Evolutionary conservation across 2,113 vertebrate genomes (phyloP).

Genomic region (Vombatus ursinus): DNA sequence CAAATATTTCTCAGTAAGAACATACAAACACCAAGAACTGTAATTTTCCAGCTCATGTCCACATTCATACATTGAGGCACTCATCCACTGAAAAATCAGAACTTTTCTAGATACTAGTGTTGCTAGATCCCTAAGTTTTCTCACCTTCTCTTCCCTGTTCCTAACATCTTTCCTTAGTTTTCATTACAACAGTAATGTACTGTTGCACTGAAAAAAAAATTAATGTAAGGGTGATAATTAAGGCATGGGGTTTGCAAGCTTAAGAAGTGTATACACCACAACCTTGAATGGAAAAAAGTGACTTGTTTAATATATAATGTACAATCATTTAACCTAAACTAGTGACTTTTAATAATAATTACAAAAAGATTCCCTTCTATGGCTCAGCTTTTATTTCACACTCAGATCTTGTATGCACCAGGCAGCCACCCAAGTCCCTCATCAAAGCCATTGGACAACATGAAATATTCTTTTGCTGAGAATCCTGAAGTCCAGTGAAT

Average conservation of each 20-base stretch:
- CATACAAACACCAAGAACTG: neutral
- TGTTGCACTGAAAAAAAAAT: neutral
- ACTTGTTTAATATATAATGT: neutral
- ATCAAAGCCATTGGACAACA: neutral
- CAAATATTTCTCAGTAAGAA: neutral
- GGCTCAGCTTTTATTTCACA: neutral
- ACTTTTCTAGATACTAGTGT: neutral
- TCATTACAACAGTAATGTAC: neutral
- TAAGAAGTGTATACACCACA: neutral
- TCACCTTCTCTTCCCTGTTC: neutral
- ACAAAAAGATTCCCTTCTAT: neutral
- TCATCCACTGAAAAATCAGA: neutral
- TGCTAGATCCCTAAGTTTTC: neutral
- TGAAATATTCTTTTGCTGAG: neutral
- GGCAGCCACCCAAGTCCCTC: neutral
- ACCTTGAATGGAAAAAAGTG: conserved; percentile 14
- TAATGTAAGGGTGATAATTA: neutral
- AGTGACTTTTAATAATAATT: neutral
- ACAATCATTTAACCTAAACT: neutral
- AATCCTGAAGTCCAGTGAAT: conserved; percentile 16
- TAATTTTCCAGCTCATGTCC: neutral
- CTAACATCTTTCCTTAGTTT: neutral
- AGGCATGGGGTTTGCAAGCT: neutral
- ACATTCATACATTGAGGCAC: neutral
- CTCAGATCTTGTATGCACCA: conserved; percentile 2